Conservation (phyloP, 2,797 vertebrate species). For the Monodelphis domestica region DNA sequence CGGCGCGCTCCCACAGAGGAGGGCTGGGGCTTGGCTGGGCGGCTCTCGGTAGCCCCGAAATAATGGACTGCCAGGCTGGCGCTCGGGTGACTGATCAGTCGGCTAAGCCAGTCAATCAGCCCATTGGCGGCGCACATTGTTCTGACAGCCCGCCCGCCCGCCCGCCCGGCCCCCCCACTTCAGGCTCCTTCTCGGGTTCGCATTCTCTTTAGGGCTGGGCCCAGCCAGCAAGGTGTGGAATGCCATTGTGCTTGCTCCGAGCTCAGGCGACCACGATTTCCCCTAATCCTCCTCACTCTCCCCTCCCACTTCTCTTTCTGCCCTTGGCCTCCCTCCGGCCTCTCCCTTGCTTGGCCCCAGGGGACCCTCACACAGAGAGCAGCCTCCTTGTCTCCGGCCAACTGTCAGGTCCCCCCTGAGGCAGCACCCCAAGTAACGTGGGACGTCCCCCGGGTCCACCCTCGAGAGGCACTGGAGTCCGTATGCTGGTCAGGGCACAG, state of each 20-base stretch:
- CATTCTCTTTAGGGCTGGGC: constrained; percentile 32
- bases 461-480: background rate
- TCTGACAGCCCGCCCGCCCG: constrained; percentile 48
- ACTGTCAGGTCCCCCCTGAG: too few species aligned
- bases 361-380: constrained; percentile 34
- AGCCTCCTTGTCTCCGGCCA: background rate
- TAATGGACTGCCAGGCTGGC: background rate
- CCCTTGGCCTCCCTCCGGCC: too few species aligned
- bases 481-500: background rate
- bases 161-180: too few species aligned
- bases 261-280: constrained; percentile 15
- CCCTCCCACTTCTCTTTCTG: constrained; percentile 55
- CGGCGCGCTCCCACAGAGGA: constrained; percentile 49
- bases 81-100: constrained; percentile 50
- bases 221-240: constrained; percentile 33
- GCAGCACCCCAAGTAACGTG: too few species aligned
- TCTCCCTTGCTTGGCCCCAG: constrained; percentile 44
- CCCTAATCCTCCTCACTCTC: constrained; percentile 42
- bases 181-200: too few species aligned
- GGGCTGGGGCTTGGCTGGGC: constrained; percentile 55
- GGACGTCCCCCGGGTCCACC: background rate
- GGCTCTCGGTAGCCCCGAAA: constrained; percentile 71
- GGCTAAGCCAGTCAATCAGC: constrained; percentile 64
- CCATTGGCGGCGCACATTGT: constrained; percentile 66
- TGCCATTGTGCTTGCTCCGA: constrained; percentile 27